These are phyloP conservation scores for Cetoscarus ocellatus DNA, from an alignment of 2,797 vertebrate species.

Conservation along the genomic window DNA sequence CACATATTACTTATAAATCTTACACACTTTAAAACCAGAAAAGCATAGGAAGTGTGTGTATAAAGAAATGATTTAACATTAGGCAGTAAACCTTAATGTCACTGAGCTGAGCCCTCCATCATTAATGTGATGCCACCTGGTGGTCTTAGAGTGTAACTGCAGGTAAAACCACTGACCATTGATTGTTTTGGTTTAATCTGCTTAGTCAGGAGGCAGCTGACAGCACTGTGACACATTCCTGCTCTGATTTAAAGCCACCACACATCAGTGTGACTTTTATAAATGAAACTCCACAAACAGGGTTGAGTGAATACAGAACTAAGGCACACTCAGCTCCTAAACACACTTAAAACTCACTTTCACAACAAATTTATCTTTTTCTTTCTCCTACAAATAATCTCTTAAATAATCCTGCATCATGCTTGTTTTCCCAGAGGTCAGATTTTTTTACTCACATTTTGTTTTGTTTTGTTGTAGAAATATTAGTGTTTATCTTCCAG, in stretches of 20 bases:
- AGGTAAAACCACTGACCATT: slow-evolving; percentile 24
- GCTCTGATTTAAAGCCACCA: slow-evolving; percentile 31
- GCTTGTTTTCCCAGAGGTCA: neutral
- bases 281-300: slow-evolving; percentile 5
- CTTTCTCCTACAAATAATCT: neutral
- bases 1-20: too few species aligned
- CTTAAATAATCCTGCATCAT: neutral
- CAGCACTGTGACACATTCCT: slow-evolving; percentile 46
- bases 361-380: neutral
- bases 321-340: neutral
- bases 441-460: neutral
- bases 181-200: slow-evolving; percentile 54
- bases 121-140: slow-evolving; percentile 39
- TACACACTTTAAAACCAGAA: too few species aligned
- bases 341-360: too few species aligned
- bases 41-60: too few species aligned
- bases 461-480: neutral
- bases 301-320: slow-evolving; percentile 4
- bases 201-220: slow-evolving; percentile 59
- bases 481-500: neutral
- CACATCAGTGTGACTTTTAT: slow-evolving; percentile 19
- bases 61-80: too few species aligned
- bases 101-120: neutral
- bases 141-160: slow-evolving; percentile 34
- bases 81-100: too few species aligned